A percentile compares a stretch with the other conserved stretches of the same genome.
phyloP scores from a whole-genome alignment of 2,113 vertebrate genomes.

The Centropus bengalensis region DNA sequence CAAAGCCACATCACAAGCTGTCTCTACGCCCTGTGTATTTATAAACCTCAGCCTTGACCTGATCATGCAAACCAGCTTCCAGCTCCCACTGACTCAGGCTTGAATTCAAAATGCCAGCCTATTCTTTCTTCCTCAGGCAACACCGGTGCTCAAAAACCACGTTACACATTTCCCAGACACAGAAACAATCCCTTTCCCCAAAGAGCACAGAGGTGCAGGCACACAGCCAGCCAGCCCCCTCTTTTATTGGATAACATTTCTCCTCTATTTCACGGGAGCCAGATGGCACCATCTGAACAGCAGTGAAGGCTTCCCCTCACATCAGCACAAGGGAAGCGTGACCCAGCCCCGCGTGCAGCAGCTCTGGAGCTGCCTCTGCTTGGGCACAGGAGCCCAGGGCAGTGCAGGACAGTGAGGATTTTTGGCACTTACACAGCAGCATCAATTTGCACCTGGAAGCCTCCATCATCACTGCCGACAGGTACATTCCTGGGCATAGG shows the following conservation, averaged over 20 bases:
- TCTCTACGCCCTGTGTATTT: background rate
- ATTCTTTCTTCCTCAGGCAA: background rate
- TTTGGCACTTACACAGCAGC: background rate
- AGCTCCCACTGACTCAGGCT: background rate
- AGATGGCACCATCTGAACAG: conserved; percentile 60
- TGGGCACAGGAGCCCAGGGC: background rate
- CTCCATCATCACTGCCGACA: background rate
- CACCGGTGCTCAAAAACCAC: background rate
- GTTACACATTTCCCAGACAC: background rate
- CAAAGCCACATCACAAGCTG: background rate
- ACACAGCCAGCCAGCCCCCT: background rate
- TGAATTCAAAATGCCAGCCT: background rate
- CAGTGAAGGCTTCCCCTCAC: conserved; percentile 26
- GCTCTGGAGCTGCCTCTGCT: background rate
- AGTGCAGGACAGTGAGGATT: accelerated
- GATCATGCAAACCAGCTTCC: background rate
- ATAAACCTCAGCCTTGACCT: background rate
- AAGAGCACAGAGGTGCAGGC: conserved; percentile 6
- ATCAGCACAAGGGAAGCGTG: background rate
- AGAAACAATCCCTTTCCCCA: background rate
- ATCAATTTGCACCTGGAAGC: background rate
- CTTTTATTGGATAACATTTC: conserved; percentile 24
- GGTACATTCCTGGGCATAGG: background rate
- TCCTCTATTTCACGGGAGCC: conserved; percentile 41
- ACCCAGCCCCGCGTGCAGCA: background rate